phyloP scores from a whole-genome alignment of 2,797 vertebrate genomes.

The Sardinella longiceps region DNA sequence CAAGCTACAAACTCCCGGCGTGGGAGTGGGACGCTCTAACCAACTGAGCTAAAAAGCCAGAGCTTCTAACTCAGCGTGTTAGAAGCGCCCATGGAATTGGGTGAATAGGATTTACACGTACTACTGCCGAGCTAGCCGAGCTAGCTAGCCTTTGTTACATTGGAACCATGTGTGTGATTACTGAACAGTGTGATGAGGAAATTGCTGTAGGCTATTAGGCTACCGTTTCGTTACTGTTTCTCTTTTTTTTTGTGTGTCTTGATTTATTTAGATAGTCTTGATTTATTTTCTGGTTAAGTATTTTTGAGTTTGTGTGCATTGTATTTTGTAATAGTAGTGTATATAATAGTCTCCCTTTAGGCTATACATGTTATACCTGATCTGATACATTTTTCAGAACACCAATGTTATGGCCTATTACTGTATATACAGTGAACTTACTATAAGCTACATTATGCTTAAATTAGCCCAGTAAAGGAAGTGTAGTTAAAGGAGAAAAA shows the following conservation, averaged over 20 bases:
- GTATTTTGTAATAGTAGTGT: neutral
- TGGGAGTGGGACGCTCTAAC: too few relatives aligned
- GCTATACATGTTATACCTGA: neutral
- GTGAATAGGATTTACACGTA: too few relatives aligned
- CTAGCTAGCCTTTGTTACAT: too few relatives aligned
- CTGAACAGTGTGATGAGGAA: neutral
- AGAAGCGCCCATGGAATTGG: too few relatives aligned
- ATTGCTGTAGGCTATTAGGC: too few relatives aligned
- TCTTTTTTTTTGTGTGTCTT: neutral
- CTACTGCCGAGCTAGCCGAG: too few relatives aligned
- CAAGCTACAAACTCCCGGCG: too few relatives aligned
- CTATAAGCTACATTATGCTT: neutral
- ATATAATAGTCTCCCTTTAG: neutral
- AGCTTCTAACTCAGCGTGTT: too few relatives aligned
- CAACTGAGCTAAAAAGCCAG: too few relatives aligned
- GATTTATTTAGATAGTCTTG: too few relatives aligned
- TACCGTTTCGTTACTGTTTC: neutral
- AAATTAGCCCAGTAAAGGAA: neutral
- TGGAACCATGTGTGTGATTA: neutral
- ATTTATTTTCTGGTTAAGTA: neutral
- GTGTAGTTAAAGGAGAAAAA: neutral
- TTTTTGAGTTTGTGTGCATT: neutral
- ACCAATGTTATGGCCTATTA: neutral
- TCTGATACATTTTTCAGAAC: neutral
- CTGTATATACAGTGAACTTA: too few relatives aligned